A percentile compares a stretch with the other conserved stretches of the same genome.
Conservation (phyloP, 2,797 vertebrate genomes). For the Scyliorhinus canicula region DNA sequence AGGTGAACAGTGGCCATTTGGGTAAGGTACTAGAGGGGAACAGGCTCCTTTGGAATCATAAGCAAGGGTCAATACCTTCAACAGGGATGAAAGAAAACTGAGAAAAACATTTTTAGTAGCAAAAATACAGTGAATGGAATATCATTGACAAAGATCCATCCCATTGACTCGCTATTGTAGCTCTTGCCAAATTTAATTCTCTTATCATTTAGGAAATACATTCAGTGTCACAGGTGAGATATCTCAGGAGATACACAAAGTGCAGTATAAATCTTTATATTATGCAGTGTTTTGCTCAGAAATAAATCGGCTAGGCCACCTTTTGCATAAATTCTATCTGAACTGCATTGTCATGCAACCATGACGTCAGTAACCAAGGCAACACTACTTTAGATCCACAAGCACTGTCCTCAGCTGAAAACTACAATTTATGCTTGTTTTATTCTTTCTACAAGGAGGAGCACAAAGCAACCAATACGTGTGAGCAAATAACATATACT, state of each 20-base stretch:
- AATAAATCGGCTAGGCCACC: background rate
- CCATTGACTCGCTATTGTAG: background rate
- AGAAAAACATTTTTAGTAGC: background rate
- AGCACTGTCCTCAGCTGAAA: background rate
- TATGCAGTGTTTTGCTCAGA: background rate
- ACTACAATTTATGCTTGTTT: background rate
- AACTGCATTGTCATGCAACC: conserved; percentile 32
- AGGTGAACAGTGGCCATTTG: background rate
- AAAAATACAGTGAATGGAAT: background rate
- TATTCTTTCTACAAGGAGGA: background rate
- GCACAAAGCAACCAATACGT: background rate
- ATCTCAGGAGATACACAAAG: background rate
- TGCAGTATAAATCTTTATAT: background rate
- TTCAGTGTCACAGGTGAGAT: background rate
- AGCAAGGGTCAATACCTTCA: background rate
- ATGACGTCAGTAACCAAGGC: conserved; percentile 26
- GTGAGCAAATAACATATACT: background rate
- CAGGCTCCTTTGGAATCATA: background rate
- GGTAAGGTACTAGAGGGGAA: background rate
- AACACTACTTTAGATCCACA: background rate
- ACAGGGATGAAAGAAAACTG: background rate
- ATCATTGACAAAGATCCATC: background rate
- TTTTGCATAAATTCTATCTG: conserved; percentile 20
- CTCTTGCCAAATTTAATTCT: background rate
- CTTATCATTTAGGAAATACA: background rate